phyloP scores from a whole-genome alignment of 1,140 invertebrate species.

The Temnothorax nylanderi region DNA sequence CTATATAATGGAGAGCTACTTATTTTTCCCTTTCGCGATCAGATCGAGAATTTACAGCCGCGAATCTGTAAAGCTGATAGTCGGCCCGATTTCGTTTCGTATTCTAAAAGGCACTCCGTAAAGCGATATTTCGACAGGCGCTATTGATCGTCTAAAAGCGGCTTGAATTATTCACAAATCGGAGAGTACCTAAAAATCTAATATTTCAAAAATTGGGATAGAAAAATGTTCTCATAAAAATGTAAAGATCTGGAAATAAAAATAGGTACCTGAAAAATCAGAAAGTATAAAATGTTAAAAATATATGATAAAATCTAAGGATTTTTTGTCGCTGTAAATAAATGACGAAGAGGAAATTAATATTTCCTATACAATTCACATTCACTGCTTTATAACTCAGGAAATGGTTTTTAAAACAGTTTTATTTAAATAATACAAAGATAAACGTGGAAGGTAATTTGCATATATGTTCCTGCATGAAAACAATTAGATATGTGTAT shows the following conservation, averaged over 20 bases:
- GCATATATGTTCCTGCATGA: neutral
- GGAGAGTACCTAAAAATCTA: neutral
- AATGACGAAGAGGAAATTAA: slow-evolving; percentile 7
- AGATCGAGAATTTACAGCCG: slow-evolving; percentile 31
- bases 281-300: neutral
- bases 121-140: slow-evolving; percentile 20
- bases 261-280: neutral
- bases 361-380: neutral
- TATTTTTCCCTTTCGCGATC: slow-evolving; percentile 50
- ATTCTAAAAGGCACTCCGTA: slow-evolving; percentile 32
- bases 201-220: neutral
- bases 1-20: slow-evolving; percentile 36
- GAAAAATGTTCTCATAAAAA: neutral
- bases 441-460: slow-evolving; percentile 17
- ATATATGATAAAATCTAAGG: neutral
- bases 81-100: slow-evolving; percentile 22
- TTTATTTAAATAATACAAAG: slow-evolving; percentile 45
- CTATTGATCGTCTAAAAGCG: slow-evolving; percentile 38
- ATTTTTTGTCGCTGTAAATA: neutral
- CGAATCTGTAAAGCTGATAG: slow-evolving; percentile 47
- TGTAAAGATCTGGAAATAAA: neutral
- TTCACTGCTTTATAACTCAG: neutral
- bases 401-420: slow-evolving; percentile 18
- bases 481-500: slow-evolving; percentile 23
- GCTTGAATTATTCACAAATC: slow-evolving; percentile 37